A percentile compares a stretch with the other conserved stretches of the same genome.
Conservation (phyloP, 2,797 vertebrate genomes). For the Leptoclinus maculatus region DNA sequence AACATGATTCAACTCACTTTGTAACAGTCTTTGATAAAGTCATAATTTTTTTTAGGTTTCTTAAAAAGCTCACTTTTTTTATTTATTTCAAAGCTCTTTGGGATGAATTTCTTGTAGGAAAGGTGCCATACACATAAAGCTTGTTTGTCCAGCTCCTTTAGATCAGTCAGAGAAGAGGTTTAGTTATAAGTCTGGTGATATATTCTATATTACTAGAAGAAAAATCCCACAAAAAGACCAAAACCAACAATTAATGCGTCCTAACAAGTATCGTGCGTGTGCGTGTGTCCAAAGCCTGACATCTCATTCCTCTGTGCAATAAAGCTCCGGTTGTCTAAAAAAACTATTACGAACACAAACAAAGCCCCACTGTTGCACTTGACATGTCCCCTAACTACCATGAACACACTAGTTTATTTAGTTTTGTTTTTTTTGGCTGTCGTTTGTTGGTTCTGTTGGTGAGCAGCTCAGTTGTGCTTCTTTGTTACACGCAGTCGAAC, state of each 20-base stretch:
- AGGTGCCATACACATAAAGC: not conserved
- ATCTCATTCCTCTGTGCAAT: not conserved
- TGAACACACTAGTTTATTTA: not conserved
- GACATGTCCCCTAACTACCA: not conserved
- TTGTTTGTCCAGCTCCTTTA: not conserved
- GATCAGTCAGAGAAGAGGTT: not conserved
- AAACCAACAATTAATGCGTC: not conserved
- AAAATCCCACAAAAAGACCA: not conserved
- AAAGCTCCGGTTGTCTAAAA: not conserved
- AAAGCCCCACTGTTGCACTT: not conserved
- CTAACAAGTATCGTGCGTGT: not conserved
- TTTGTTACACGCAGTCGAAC: not conserved
- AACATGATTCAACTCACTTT: not conserved
- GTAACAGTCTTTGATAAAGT: not conserved
- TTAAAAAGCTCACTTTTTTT: not conserved
- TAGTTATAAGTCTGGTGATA: not conserved
- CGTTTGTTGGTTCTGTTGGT: not conserved
- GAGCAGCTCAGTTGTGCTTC: conserved; percentile 9
- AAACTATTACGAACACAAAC: not conserved
- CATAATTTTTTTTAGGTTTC: not conserved
- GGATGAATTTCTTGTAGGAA: not conserved
- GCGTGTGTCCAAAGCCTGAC: not conserved
- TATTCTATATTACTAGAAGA: not conserved
- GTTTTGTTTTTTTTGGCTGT: not conserved
- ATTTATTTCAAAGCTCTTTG: not conserved